Percentiles rank a stretch among this genome's conserved stretches.
These are phyloP conservation scores for Hyppa rectilinea DNA, from an alignment of 2,888 invertebrate genomes.

Conservation along the genomic window DNA sequence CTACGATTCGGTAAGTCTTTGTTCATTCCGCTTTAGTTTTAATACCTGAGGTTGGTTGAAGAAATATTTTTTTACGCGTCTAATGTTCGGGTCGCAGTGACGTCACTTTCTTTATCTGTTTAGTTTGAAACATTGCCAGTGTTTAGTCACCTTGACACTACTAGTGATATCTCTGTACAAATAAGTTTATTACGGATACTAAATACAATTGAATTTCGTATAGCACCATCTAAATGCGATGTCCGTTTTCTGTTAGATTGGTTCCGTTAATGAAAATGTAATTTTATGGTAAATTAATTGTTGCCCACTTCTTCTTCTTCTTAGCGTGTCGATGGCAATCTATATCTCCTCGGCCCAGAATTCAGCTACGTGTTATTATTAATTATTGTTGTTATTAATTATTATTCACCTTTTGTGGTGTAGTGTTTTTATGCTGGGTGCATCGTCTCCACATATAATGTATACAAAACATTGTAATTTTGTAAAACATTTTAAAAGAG, in stretches of 20 bases:
- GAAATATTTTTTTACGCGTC: not conserved
- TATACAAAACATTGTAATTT: too few species aligned
- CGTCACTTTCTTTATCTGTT: conserved; percentile 1
- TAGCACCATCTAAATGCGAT: not conserved
- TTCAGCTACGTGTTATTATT: too few species aligned
- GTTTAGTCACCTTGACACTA: conserved; percentile 15
- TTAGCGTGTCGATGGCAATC: too few species aligned
- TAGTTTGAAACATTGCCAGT: conserved; percentile 3
- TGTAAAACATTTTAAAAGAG: too few species aligned
- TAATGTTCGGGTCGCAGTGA: not conserved
- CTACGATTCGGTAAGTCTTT: conserved; percentile 91
- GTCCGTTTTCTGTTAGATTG: not conserved
- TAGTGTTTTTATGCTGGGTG: too few species aligned
- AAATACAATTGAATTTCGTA: conserved; percentile 13
- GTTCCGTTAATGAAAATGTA: not conserved
- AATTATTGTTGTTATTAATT: too few species aligned
- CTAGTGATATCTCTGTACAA: conserved; percentile 3
- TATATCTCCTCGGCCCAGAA: too few species aligned
- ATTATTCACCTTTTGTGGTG: too few species aligned
- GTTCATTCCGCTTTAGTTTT: conserved; percentile 2
- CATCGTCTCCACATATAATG: too few species aligned
- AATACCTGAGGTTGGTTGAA: conserved; percentile 32
- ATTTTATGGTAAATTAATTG: not conserved
- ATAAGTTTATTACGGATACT: conserved; percentile 13
- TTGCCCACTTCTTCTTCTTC: too few species aligned